A percentile compares a stretch with the other conserved stretches of the same genome.
Evolutionary conservation across 1,140 invertebrate species (phyloP).

Genomic region (Calephelis virginiensis): DNA sequence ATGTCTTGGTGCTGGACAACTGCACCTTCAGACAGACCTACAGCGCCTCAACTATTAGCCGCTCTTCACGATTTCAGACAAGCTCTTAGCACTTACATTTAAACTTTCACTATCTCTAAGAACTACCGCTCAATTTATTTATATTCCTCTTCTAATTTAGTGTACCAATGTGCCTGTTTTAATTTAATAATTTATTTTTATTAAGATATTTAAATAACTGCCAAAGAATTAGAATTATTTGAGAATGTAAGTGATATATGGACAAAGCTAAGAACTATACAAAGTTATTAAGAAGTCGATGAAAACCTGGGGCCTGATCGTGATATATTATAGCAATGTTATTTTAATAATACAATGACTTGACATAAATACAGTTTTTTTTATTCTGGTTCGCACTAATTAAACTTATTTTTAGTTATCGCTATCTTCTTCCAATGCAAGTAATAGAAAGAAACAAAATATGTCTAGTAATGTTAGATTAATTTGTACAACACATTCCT

Average conservation of each 20-base stretch:
- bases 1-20: conserved; percentile 96
- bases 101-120: conserved; percentile 26
- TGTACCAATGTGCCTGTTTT: conserved; percentile 28
- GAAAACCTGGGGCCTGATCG: no score
- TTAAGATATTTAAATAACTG: conserved; percentile 3
- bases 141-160: conserved; percentile 13
- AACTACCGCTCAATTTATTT: conserved; percentile 16
- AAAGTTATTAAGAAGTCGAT: neutral
- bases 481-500: no score
- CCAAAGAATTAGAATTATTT: conserved; percentile 23
- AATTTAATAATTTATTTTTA: conserved; percentile 14
- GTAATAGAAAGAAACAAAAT: no score
- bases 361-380: no score
- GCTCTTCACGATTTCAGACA: conserved; percentile 94
- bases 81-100: conserved; percentile 88
- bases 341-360: no score
- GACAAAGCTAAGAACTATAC: neutral
- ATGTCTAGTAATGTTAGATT: no score
- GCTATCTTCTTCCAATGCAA: no score
- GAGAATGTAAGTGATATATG: neutral
- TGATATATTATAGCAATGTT: no score
- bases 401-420: no score
- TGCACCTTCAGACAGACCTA: conserved; percentile 88
- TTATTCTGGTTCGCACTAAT: no score
- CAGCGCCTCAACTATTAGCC: conserved; percentile 89